Evolutionary conservation across 2,888 invertebrate genomes (phyloP), one percentile per base, ranked within the genome.

Genomic region (Caenorhabditis sp.): DNA sequence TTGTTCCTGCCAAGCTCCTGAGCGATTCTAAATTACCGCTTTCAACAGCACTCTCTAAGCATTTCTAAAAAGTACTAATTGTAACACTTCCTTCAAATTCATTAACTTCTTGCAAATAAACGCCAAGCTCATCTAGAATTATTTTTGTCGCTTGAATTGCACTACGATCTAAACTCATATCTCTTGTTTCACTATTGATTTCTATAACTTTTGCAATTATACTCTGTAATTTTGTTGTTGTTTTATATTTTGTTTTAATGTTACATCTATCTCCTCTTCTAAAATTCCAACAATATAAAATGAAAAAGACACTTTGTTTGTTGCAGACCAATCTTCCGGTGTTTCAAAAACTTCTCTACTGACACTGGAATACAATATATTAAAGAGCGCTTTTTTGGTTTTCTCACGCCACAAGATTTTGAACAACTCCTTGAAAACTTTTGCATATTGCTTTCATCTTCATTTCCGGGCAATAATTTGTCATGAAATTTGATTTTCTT

Each of bases 21-120:
- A 85, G 60, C 11, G 85, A 85, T 18, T 85, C 85, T 44, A 85
- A 28, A 32, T 85, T 85, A 8, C 83, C 82, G 65, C 85, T 85
- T 35, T 85, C 85, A 1, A 85, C 81, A 0, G 85, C 83, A n/a
- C 81, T 78, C 65, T 85, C 82, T 6, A 85, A 65, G 44, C 85
- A 85, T 62, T 83, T 85, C 82, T 84, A 55, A 61, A 64, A 51
- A 37, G 1, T 11, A 24, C 24, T 26, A 44, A 32, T 72, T 35
- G 26, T 22, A n/a, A n/a, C n/a, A 28, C 22, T 18, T 13, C 11
- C 18, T 47, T 6, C 1, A 13, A 28, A 50, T 8, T 11, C 24
- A 44, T 5, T 9, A 40, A 84, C 82, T 26, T 85, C 82, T 56
- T 82, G 80, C 9, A 85, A 58, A 58, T 80, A 82, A 18, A 58